phyloP scores from a whole-genome alignment of 2,113 vertebrate genomes.

The Oplegnathus fasciatus region DNA sequence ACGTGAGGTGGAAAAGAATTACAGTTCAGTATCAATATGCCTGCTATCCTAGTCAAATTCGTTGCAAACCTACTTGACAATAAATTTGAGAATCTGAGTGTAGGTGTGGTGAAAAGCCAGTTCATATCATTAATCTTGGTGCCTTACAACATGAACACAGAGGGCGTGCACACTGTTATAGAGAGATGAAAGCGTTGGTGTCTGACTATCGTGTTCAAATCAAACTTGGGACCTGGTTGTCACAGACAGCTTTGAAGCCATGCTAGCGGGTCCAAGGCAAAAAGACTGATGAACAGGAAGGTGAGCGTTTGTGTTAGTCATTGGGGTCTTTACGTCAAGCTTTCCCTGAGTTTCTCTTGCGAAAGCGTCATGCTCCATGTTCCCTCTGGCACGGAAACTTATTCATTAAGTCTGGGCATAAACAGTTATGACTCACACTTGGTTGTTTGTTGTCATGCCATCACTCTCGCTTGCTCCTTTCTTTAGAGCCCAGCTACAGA shows the following conservation, averaged over 20 bases:
- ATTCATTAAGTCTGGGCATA: constrained; percentile 45
- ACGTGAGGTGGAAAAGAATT: not conserved
- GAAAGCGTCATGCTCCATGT: constrained; percentile 13
- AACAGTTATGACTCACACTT: constrained; percentile 60
- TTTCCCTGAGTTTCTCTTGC: constrained; percentile 11
- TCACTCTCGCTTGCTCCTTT: constrained; percentile 9
- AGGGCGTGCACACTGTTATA: not conserved
- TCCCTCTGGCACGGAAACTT: constrained; percentile 25
- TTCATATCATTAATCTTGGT: not conserved
- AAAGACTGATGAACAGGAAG: constrained; percentile 3
- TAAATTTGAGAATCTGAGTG: too few relatives aligned
- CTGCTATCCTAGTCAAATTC: constrained; percentile 6
- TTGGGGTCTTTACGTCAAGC: constrained; percentile 13
- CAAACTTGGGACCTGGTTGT: constrained; percentile 14
- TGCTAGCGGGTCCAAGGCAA: not conserved
- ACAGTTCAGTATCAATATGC: not conserved
- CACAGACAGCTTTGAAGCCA: constrained; percentile 10
- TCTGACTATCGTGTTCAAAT: not conserved
- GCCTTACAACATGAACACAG: not conserved
- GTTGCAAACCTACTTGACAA: too few relatives aligned
- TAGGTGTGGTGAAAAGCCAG: constrained; percentile 3
- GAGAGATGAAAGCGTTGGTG: not conserved
- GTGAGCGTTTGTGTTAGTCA: constrained; percentile 25
- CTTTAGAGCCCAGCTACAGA: not conserved
- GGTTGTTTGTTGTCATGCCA: constrained; percentile 21